Percentiles rank a stretch among this genome's conserved stretches.
Conservation (phyloP, 2,888 invertebrate genomes). For the Oasisia sp. region DNA sequence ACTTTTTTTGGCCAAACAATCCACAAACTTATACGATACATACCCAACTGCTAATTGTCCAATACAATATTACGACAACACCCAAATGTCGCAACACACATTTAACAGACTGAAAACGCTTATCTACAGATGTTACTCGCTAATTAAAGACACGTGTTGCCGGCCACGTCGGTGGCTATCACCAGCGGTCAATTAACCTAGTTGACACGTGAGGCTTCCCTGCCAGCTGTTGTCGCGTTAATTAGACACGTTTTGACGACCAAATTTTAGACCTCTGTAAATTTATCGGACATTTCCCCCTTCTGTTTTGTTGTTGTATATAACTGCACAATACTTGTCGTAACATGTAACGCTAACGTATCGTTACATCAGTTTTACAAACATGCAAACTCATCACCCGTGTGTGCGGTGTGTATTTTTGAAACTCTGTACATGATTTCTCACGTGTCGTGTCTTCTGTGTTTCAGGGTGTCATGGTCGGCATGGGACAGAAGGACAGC, state of each 20-base stretch:
- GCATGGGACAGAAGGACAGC: slow-evolving; percentile 97
- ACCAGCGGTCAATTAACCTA: background rate
- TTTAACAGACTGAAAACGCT: background rate
- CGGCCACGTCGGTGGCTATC: background rate
- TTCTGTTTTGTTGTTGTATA: background rate
- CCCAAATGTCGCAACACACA: background rate
- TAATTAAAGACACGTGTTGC: background rate
- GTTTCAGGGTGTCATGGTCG: slow-evolving; percentile 81
- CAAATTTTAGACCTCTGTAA: background rate
- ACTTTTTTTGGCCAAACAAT: background rate
- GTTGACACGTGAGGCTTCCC: background rate
- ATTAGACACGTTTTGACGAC: background rate
- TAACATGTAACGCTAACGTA: background rate
- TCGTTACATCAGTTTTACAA: background rate
- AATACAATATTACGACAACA: background rate
- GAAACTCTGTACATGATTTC: background rate
- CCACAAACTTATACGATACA: background rate
- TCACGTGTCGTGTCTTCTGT: background rate
- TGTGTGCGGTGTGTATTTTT: background rate
- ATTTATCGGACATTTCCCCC: background rate
- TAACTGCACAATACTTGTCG: background rate
- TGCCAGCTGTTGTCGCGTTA: background rate
- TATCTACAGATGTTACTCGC: background rate
- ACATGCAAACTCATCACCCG: background rate
- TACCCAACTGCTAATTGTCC: background rate